Conservation (phyloP, 2,888 invertebrate species). For the Coenonympha glycerion region DNA sequence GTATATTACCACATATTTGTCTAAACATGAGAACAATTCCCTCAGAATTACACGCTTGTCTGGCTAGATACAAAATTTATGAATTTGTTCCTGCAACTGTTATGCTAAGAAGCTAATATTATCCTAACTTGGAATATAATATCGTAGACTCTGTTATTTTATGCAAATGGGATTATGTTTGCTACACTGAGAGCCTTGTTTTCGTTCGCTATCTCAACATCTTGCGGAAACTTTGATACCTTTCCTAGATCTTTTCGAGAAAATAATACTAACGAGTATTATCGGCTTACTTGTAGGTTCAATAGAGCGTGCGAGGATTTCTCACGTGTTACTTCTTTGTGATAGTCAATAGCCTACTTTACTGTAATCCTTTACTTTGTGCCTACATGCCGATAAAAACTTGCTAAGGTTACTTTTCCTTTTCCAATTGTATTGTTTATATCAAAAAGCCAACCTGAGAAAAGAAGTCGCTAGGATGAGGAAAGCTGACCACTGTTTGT, state of each 20-base stretch:
- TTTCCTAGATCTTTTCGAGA: conserved; percentile 1
- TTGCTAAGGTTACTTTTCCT: too few species aligned
- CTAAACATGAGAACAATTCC: background rate
- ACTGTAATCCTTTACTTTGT: too few species aligned
- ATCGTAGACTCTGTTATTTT: conserved; percentile 18
- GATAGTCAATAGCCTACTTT: too few species aligned
- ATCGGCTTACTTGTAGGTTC: background rate
- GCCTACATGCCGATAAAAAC: too few species aligned
- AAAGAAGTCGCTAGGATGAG: too few species aligned
- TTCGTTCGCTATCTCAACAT: conserved; percentile 9
- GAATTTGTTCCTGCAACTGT: background rate
- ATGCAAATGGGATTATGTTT: conserved; percentile 21
- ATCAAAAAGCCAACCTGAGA: too few species aligned
- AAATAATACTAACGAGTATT: background rate
- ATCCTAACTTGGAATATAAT: conserved; percentile 16
- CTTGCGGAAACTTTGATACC: conserved; percentile 7
- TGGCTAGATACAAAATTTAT: background rate
- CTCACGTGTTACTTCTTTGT: too few species aligned
- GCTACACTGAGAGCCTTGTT: conserved; percentile 10
- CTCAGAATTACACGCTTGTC: background rate
- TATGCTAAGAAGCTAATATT: conserved; percentile 14
- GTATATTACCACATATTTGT: too few species aligned
- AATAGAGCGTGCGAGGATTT: too few species aligned
- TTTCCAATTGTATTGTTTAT: too few species aligned
- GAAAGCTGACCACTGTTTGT: too few species aligned